Conservation (phyloP, 2,797 vertebrate genomes). For the Melanotaenia nigrans region DNA sequence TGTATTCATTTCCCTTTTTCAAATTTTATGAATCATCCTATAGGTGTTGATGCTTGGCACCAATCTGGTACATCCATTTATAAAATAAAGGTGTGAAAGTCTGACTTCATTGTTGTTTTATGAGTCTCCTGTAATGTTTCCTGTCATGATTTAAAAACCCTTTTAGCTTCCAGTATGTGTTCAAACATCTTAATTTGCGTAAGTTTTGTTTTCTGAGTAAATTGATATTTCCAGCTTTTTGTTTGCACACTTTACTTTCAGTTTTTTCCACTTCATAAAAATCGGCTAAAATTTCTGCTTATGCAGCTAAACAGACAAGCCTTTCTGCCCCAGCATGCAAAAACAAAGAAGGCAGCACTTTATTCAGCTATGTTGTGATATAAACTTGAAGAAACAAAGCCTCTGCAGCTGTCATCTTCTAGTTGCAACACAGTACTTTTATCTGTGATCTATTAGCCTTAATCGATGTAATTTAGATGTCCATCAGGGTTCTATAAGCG, state of each 20-base stretch:
- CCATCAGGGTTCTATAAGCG: constrained; percentile 20
- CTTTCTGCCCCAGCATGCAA: constrained; percentile 43
- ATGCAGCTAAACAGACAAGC: constrained; percentile 5
- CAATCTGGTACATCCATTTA: background rate
- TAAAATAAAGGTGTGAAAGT: constrained; percentile 2
- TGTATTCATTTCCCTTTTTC: constrained; percentile 6
- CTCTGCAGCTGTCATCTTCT: constrained; percentile 14
- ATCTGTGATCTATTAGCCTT: constrained; percentile 30
- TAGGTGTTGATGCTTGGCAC: background rate
- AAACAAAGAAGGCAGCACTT: background rate
- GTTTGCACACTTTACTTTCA: constrained; percentile 18
- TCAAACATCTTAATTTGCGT: constrained; percentile 13
- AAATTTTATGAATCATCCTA: constrained; percentile 2
- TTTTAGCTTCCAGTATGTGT: background rate
- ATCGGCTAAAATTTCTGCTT: constrained; percentile 15
- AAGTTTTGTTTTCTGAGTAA: constrained; percentile 33
- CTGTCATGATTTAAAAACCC: background rate
- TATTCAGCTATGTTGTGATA: constrained; percentile 33
- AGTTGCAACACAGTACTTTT: constrained; percentile 35
- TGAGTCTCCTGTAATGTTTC: background rate
- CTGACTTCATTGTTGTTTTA: constrained; percentile 1
- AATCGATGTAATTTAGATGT: constrained; percentile 3
- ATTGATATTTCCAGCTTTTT: background rate
- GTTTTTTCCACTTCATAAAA: constrained; percentile 8
- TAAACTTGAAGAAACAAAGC: constrained; percentile 36